phyloP scores from a whole-genome alignment of 2,797 vertebrate species.

The Argentina silus region DNA sequence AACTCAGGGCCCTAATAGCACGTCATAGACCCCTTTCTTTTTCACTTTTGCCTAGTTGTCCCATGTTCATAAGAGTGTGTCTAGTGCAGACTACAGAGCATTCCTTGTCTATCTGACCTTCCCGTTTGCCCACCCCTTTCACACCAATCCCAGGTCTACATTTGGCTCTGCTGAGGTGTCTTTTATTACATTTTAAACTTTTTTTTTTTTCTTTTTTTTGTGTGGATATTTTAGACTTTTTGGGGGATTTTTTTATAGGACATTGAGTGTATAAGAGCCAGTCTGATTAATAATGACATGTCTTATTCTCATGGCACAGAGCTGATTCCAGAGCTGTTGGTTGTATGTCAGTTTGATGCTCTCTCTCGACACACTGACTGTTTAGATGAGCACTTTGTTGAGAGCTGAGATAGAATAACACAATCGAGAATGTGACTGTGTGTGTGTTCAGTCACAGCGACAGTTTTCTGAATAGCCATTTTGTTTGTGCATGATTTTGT shows the following conservation, averaged over 20 bases:
- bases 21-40: no score
- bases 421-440: neutral
- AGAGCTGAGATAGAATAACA: constrained; percentile 2
- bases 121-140: neutral
- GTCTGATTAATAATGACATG: neutral
- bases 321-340: no score
- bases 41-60: no score
- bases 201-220: no score
- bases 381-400: constrained; percentile 10
- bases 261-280: neutral
- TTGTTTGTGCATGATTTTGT: neutral
- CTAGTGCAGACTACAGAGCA: neutral
- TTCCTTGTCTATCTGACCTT: no score
- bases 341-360: neutral
- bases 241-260: no score
- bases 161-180: no score
- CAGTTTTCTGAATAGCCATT: neutral
- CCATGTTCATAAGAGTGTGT: no score
- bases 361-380: neutral
- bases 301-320: no score
- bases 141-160: neutral
- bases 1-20: no score
- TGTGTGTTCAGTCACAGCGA: neutral
- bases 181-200: no score
- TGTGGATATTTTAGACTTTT: neutral